These are phyloP conservation scores for Serrognathus titanus DNA, from an alignment of 2,888 invertebrate species.

Conservation along the genomic window DNA sequence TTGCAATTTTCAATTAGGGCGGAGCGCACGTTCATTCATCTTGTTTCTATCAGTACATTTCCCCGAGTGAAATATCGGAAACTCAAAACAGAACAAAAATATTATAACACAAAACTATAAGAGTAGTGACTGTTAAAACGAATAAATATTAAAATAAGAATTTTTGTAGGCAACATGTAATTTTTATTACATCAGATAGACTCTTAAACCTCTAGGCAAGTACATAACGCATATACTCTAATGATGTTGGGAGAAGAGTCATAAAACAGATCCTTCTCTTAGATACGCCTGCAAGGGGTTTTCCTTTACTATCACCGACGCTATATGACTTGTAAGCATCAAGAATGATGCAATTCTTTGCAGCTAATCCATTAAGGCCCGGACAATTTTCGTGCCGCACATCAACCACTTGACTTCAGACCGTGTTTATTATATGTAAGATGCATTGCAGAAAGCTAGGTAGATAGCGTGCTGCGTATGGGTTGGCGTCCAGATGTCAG, in stretches of 20 bases:
- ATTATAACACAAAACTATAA: too few species aligned
- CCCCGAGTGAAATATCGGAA: too few species aligned
- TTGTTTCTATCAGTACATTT: too few species aligned
- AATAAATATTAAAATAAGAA: background rate
- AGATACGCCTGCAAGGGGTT: background rate
- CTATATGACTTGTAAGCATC: background rate
- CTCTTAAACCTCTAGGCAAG: background rate
- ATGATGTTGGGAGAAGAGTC: conserved; percentile 1
- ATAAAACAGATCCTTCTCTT: background rate
- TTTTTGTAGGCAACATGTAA: background rate
- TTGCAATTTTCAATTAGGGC: background rate
- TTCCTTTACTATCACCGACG: background rate
- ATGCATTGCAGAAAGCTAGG: conserved; percentile 18
- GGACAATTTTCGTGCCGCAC: background rate
- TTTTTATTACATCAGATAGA: background rate
- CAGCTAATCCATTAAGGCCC: background rate
- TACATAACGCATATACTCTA: background rate
- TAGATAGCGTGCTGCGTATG: conserved; percentile 17
- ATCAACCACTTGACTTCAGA: background rate
- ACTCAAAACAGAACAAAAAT: too few species aligned
- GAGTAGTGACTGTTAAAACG: too few species aligned
- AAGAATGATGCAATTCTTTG: background rate
- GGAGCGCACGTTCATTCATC: too few species aligned
- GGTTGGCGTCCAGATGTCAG: conserved; percentile 26
- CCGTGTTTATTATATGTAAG: conserved; percentile 5